A percentile compares a stretch with the other conserved stretches of the same genome.
Conservation (phyloP, 2,113 vertebrate genomes). For the Otis tarda region DNA sequence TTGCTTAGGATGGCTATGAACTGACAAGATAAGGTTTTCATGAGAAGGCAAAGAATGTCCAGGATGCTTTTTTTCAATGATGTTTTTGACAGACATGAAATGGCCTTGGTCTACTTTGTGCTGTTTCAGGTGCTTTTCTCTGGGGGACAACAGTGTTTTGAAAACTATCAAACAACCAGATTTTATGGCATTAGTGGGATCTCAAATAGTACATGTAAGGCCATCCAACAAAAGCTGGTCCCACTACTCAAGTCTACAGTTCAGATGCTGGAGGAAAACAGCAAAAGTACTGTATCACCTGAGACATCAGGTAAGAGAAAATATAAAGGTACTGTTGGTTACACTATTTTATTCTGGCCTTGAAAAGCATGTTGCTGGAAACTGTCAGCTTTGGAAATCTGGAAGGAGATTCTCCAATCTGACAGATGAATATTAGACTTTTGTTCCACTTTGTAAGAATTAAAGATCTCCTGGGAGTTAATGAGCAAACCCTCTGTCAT, state of each 20-base stretch:
- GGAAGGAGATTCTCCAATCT: not conserved
- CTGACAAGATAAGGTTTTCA: rapidly evolving
- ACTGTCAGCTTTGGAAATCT: not conserved
- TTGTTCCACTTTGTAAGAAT: not conserved
- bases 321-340: not conserved
- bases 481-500: not conserved
- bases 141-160: constrained; percentile 76
- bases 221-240: constrained; percentile 74
- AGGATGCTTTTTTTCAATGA: not conserved
- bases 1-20: not conserved
- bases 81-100: not conserved
- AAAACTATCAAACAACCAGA: constrained; percentile 72
- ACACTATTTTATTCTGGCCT: not conserved
- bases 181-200: not conserved
- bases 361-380: not conserved
- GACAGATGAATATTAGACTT: not conserved
- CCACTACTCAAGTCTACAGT: constrained; percentile 77
- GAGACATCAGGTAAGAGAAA: not conserved
- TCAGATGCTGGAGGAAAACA: constrained; percentile 70
- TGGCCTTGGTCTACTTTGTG: not conserved
- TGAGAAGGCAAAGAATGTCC: not conserved
- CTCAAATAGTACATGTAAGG: not conserved
- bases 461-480: not conserved
- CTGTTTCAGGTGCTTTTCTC: constrained; percentile 73
- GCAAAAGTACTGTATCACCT: not conserved